phyloP scores from a whole-genome alignment of 2,888 invertebrate species.

The Aromia moschata region DNA sequence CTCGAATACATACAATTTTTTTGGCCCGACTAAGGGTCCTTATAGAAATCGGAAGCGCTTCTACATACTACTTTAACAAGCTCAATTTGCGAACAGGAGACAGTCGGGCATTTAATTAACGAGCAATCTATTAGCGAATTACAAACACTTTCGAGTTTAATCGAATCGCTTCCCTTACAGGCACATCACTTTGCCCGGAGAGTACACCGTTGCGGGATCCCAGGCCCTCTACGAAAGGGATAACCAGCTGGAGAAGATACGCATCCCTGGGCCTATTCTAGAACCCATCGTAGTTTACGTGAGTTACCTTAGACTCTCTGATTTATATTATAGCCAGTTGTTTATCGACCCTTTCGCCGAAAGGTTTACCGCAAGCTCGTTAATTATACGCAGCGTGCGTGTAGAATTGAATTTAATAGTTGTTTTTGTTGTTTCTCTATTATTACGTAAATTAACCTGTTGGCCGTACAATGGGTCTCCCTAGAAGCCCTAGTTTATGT shows the following conservation, averaged over 20 bases:
- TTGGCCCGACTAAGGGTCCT: no score
- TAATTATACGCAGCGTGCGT: slow-evolving; percentile 33
- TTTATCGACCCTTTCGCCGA: slow-evolving; percentile 32
- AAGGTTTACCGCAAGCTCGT: slow-evolving; percentile 36
- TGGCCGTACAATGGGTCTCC: no score
- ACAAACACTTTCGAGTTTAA: slow-evolving; percentile 15
- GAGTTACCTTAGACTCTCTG: slow-evolving; percentile 56
- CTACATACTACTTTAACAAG: no score
- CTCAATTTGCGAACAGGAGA: background rate
- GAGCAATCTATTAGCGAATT: slow-evolving; percentile 12
- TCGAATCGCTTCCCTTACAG: slow-evolving; percentile 59
- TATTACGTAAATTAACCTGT: slow-evolving; percentile 11
- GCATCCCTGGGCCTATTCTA: slow-evolving; percentile 82
- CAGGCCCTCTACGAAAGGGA: slow-evolving; percentile 82
- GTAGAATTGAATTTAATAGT: slow-evolving; percentile 38
- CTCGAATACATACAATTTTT: no score
- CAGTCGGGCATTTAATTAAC: slow-evolving; percentile 6
- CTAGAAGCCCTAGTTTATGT: no score
- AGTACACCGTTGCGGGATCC: slow-evolving; percentile 83
- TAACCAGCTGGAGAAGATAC: slow-evolving; percentile 81
- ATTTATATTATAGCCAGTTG: slow-evolving; percentile 31
- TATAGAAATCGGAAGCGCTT: no score
- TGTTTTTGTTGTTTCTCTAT: slow-evolving; percentile 21
- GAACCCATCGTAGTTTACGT: slow-evolving; percentile 86
- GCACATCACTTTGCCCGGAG: slow-evolving; percentile 77